Evolutionary conservation across 2,888 invertebrate species (phyloP).

Genomic region (Autographa pulchrina): DNA sequence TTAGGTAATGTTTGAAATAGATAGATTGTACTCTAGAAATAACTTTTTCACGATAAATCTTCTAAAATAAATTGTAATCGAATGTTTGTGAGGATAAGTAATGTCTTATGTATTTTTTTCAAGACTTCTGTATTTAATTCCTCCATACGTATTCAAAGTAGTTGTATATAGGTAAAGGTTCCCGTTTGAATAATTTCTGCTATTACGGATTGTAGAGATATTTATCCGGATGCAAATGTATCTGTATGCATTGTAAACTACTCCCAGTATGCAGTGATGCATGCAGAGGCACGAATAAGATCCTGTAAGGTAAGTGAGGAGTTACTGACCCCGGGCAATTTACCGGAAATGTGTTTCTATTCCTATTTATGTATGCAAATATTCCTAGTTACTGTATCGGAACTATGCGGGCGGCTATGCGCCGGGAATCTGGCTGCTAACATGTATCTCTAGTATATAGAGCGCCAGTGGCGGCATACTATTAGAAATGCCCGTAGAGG

Average conservation of each 20-base stretch:
- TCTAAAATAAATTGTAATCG: background rate
- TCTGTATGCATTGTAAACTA: conserved; percentile 28
- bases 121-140: no score
- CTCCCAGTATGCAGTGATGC: conserved; percentile 45
- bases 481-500: conserved; percentile 79
- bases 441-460: conserved; percentile 40
- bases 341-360: conserved; percentile 63
- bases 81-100: background rate
- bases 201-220: conserved; percentile 10
- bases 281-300: conserved; percentile 32
- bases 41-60: background rate
- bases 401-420: conserved; percentile 44
- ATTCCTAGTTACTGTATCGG: conserved; percentile 46
- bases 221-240: conserved; percentile 35
- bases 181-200: conserved; percentile 14
- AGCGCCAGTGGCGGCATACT: conserved; percentile 70
- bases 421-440: conserved; percentile 28
- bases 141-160: background rate
- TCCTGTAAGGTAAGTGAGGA: conserved; percentile 34
- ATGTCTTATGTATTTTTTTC: no score
- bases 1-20: background rate
- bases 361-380: conserved; percentile 60
- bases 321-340: conserved; percentile 58
- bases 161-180: conserved; percentile 8
- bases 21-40: background rate